Evolutionary conservation across 2,113 vertebrate genomes (phyloP).

Genomic region (Ochotona princeps): DNA sequence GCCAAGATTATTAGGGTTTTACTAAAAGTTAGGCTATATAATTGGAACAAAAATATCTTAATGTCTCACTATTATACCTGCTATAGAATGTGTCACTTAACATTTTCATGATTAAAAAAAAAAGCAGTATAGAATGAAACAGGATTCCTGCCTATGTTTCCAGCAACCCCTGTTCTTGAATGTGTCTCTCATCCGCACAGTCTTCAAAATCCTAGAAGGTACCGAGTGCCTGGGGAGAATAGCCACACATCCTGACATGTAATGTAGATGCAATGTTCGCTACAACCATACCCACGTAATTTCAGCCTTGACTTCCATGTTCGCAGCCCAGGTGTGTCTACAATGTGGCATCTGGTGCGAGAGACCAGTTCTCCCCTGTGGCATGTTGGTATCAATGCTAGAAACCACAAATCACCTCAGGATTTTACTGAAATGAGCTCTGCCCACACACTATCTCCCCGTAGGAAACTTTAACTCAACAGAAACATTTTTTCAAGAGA

Average conservation of each 20-base stretch:
- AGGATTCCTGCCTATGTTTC: conserved; percentile 40
- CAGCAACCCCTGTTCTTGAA: conserved; percentile 7
- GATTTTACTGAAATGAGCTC: neutral
- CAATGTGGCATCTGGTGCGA: conserved; percentile 47
- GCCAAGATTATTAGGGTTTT: neutral
- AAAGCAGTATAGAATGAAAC: conserved; percentile 48
- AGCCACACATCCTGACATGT: conserved; percentile 64
- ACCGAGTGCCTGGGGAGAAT: conserved; percentile 79
- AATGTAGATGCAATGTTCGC: conserved; percentile 78
- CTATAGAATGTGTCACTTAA: neutral
- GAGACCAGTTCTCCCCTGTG: conserved; percentile 36
- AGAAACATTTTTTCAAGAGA: conserved; percentile 35
- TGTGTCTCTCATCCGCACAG: conserved; percentile 71
- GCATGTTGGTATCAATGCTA: neutral
- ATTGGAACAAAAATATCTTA: conserved; percentile 50
- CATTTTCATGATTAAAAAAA: conserved; percentile 45
- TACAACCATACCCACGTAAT: conserved; percentile 60
- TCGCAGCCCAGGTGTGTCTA: conserved; percentile 67
- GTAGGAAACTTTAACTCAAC: conserved; percentile 59
- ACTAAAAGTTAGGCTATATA: neutral
- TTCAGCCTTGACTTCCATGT: conserved; percentile 73
- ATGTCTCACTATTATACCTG: neutral
- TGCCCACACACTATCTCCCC: conserved; percentile 13
- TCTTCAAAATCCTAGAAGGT: conserved; percentile 79
- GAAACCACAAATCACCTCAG: conserved; percentile 18